Percentiles rank a stretch among this genome's conserved stretches.
phyloP scores from a whole-genome alignment of 2,888 invertebrate genomes.

The Venustoraphidia nigricollis region DNA sequence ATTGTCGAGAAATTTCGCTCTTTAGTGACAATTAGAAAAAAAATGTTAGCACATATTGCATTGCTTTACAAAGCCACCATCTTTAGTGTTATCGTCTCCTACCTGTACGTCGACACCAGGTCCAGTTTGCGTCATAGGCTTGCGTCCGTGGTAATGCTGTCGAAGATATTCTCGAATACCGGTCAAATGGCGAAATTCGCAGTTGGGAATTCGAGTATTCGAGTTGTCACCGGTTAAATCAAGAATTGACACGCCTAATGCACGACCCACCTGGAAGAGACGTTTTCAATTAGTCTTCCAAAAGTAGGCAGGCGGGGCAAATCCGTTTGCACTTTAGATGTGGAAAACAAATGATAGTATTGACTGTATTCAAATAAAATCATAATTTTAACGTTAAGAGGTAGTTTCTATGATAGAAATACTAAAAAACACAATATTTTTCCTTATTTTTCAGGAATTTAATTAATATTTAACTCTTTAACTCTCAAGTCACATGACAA shows the following conservation, averaged over 20 bases:
- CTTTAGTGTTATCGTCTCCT: conserved; percentile 4
- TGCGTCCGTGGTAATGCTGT: conserved; percentile 15
- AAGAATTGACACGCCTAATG: conserved; percentile 68
- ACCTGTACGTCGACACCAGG: conserved; percentile 7
- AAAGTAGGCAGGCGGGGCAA: no score
- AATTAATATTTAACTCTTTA: no score
- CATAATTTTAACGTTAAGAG: no score
- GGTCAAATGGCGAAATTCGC: conserved; percentile 56
- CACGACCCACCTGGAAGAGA: conserved; percentile 54
- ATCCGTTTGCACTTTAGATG: no score
- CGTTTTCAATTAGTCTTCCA: background rate
- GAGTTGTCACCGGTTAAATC: conserved; percentile 72
- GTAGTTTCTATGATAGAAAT: no score
- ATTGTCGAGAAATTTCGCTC: background rate
- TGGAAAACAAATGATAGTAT: no score
- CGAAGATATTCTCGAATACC: conserved; percentile 51
- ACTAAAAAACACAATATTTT: no score
- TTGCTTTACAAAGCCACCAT: conserved; percentile 5
- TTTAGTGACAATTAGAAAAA: background rate
- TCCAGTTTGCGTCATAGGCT: background rate
- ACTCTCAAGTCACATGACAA: no score
- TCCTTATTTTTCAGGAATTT: no score
- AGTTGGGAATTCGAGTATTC: conserved; percentile 63
- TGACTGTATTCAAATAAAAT: no score
- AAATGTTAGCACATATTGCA: conserved; percentile 5